Evolutionary conservation across 2,888 invertebrate species (phyloP).

Genomic region (Habroteleia sp.): DNA sequence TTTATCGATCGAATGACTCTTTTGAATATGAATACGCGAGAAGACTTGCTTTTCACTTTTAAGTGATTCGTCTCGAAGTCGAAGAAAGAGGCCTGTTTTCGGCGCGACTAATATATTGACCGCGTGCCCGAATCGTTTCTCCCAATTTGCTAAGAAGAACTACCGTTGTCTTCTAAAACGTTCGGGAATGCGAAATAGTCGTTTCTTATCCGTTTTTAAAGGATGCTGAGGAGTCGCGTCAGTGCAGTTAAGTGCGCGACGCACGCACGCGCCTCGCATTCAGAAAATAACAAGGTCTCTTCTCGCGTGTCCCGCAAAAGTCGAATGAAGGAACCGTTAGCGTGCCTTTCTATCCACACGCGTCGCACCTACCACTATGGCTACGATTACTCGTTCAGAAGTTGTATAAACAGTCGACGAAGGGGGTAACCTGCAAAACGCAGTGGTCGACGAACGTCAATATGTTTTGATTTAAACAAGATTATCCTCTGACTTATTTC

Average conservation of each 20-base stretch:
- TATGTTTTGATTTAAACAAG: no score
- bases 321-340: slow-evolving; percentile 66
- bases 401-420: slow-evolving; percentile 64
- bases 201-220: slow-evolving; percentile 30
- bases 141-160: slow-evolving; percentile 28
- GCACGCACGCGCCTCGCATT: slow-evolving; percentile 56
- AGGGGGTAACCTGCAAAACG: slow-evolving; percentile 62
- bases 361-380: slow-evolving; percentile 63
- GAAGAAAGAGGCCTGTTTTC: slow-evolving; percentile 1
- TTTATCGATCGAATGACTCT: slow-evolving; percentile 5
- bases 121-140: slow-evolving; percentile 5
- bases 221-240: slow-evolving; percentile 24
- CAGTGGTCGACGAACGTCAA: slow-evolving; percentile 49
- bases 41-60: slow-evolving; percentile 2
- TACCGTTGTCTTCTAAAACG: slow-evolving; percentile 1
- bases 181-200: slow-evolving; percentile 26
- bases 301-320: slow-evolving; percentile 63
- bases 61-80: slow-evolving; percentile 1
- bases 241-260: slow-evolving; percentile 32
- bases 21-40: slow-evolving; percentile 1
- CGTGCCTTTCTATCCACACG: slow-evolving; percentile 64
- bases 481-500: no score
- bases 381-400: slow-evolving; percentile 64
- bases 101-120: not conserved
- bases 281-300: slow-evolving; percentile 62